Evolutionary conservation across 2,888 invertebrate species (phyloP), one percentile per base, ranked within the genome.

Genomic region (Luperina testacea): DNA sequence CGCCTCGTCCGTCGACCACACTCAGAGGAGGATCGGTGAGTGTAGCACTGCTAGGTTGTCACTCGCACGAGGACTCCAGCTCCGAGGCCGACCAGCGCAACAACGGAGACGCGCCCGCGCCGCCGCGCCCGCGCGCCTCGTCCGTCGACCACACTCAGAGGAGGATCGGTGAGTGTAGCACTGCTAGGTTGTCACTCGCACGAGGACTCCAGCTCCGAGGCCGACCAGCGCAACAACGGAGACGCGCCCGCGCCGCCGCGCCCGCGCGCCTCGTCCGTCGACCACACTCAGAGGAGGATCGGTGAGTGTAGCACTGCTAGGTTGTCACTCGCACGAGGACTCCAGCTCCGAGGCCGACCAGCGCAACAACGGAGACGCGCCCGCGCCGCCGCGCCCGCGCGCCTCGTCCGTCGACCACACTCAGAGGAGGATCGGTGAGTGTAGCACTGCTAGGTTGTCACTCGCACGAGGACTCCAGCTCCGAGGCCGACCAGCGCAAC

Each of bases 151-250:
- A 98, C 90, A 97, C 97, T 85, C 89, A 90, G 59, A 83, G 96
- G 72, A 90, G 95, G 77, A 89, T 95, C 13, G 96, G 96, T 96
- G 80, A 92, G 95, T 63, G 17, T 0, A 57, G 57, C 57, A 24
- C 5, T 57, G 45, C 45, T 45, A 11, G 45, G 3, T 13, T 45
- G 13, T 11, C 45, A 38, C 6, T 38, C 97, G 20, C 98, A 98
- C 87, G 98, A 98, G 93, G 98, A 98, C 94, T 98, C 98, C 72
- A 98, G 98, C 89, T 98, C 98, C 0, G 98, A 98, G 92, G 93
- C 95, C 0, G 97, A 97, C 77, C 95, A 92, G 57, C 72, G 88
- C 70, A 75, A 90, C n/a, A 91, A 92, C 75, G 92, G 90, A 2
- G 90, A 88, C 45, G 96, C 94, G 75, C 97, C 68, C 20, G 80